Base-by-base conservation (phyloP, 2,797 vertebrate species). In the Cuniculus paca region DNA sequence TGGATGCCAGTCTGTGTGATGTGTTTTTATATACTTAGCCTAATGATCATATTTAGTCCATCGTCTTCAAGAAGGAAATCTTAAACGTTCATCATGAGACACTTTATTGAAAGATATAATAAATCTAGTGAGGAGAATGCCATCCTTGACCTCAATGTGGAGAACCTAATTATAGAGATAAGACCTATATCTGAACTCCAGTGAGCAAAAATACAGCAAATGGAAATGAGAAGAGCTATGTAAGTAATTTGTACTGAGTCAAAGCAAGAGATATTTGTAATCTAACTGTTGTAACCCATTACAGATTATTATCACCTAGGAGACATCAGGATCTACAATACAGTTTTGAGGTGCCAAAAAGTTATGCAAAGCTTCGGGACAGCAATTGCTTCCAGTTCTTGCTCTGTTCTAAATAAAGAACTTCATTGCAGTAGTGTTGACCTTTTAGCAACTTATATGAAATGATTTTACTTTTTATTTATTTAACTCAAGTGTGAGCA, bases 381-480 rank as follows among this genome's bases (percentile, higher is more conserved):
- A 48, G 61, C 6, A 70, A 1, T 3, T n/a, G 3, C 6, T 75
- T 72, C 54, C 31, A 48, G 5, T 24, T 42, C 34, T 79, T 54
- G 31, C 19, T 56, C n/a, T 60, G 65, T 75, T 95, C 10, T 83
- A 54, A 87, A 81, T 54, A 94, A 58, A 63, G 28, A 68, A 12
- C 12, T 80, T 6, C n/a, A 50, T 0, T 77, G 2, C 20, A 56
- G 17, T 42, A 79, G 2, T 86, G 24, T 84, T 84, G 16, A 74
- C 34, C 20, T 65, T 70, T 9, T 7, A 42, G 26, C 28, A 54
- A 4, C 84, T 36, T 42, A 90, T 88, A 61, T 86, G 39, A 82
- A 86, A 80, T 68, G 1, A 87, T 74, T 91, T 91, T 10, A 31
- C 34, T 16, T 77, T 90, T 72, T 70, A 42, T 70, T 93, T 91